These are phyloP conservation scores for Elysia crispata DNA, from an alignment of 2,888 invertebrate species.

Conservation along the genomic window DNA sequence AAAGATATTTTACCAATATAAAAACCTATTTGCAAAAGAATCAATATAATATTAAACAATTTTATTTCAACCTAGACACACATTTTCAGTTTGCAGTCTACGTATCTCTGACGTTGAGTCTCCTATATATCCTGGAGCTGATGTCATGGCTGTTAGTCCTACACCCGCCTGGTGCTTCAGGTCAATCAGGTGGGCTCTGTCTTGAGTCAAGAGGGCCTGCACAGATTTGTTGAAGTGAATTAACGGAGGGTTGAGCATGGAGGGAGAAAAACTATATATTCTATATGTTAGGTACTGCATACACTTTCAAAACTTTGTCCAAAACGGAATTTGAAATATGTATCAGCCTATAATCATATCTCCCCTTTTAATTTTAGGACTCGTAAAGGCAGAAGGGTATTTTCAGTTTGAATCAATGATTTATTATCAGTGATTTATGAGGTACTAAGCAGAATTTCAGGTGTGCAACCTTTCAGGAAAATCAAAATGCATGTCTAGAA, in stretches of 20 bases:
- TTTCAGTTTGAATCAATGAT: too few relatives aligned
- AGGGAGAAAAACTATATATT: neutral
- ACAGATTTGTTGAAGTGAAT: neutral
- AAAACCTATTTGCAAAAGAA: neutral
- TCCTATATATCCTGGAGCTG: conserved; percentile 58
- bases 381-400: too few relatives aligned
- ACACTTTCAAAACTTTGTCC: too few relatives aligned
- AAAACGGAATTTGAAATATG: too few relatives aligned
- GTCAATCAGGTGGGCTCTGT: conserved; percentile 67
- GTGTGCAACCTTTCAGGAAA: too few relatives aligned
- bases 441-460: too few relatives aligned
- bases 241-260: neutral
- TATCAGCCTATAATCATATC: too few relatives aligned
- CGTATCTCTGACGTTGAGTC: conserved; percentile 68
- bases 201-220: conserved; percentile 72
- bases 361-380: too few relatives aligned
- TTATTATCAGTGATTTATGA: too few relatives aligned
- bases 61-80: conserved; percentile 50
- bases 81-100: conserved; percentile 73
- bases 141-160: conserved; percentile 59
- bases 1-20: too few relatives aligned
- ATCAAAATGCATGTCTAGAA: too few relatives aligned
- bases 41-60: neutral
- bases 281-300: too few relatives aligned
- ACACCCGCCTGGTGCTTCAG: conserved; percentile 66